Percentiles rank a stretch among this genome's conserved stretches.
Evolutionary conservation across 2,888 invertebrate species (phyloP).

Genomic region (Eupithecia inturbata): DNA sequence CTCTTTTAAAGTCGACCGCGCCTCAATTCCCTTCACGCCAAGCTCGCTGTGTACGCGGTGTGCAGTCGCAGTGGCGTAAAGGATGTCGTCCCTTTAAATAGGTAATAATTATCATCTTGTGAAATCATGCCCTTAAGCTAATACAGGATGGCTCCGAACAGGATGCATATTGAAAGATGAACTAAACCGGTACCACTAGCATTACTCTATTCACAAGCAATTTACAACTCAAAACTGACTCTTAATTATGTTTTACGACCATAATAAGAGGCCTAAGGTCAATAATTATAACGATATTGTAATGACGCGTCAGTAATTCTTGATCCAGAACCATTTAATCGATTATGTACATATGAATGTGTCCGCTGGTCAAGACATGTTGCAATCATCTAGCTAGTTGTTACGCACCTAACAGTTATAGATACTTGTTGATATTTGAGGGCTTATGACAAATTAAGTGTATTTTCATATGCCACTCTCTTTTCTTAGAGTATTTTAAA

Average conservation of each 20-base stretch:
- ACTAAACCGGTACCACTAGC: neutral
- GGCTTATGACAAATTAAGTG: neutral
- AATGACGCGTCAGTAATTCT: neutral
- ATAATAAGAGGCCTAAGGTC: constrained; percentile 12
- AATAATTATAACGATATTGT: constrained; percentile 20
- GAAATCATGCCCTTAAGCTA: neutral
- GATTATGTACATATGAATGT: neutral
- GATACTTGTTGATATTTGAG: neutral
- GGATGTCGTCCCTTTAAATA: no score
- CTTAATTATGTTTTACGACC: constrained; percentile 27
- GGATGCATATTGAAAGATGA: neutral
- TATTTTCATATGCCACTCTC: no score
- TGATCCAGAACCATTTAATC: constrained; percentile 5
- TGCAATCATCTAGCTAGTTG: neutral
- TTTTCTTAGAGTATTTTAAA: no score
- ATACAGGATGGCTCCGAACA: neutral
- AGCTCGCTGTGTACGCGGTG: no score
- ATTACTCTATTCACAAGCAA: neutral
- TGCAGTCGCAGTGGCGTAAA: no score
- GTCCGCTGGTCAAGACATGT: neutral
- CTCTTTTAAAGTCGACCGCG: no score
- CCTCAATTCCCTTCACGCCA: no score
- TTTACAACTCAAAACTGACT: constrained; percentile 24
- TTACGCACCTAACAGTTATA: neutral
- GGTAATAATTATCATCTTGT: neutral